phyloP scores from a whole-genome alignment of 2,888 invertebrate species.

The Anthoptus insignis region DNA sequence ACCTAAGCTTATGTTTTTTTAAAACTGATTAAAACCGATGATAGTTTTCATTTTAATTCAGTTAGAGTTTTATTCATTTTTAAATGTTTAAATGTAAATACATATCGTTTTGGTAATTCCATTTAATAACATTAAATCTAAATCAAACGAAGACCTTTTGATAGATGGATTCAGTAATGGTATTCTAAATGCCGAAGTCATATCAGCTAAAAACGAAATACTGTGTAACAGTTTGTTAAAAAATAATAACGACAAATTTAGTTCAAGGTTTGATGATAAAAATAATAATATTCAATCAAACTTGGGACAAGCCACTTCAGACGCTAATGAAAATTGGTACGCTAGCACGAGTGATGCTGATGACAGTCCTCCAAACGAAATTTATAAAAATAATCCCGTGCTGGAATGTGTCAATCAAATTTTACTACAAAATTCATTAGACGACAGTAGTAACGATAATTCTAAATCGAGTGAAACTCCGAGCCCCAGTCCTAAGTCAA shows the following conservation, averaged over 20 bases:
- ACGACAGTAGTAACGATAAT: slow-evolving; percentile 84
- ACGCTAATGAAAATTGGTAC: slow-evolving; percentile 92
- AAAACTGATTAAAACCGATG: no score
- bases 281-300: slow-evolving; percentile 70
- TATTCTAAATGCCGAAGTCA: slow-evolving; percentile 67
- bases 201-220: slow-evolving; percentile 80
- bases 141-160: slow-evolving; percentile 74
- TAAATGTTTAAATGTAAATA: no score
- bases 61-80: no score
- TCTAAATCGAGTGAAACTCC: slow-evolving; percentile 81
- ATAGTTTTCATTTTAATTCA: no score
- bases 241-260: slow-evolving; percentile 66
- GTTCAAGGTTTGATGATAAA: slow-evolving; percentile 65
- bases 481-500: slow-evolving; percentile 81
- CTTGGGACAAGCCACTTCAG: slow-evolving; percentile 66
- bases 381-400: slow-evolving; percentile 94
- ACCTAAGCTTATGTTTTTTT: no score
- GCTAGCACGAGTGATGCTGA: slow-evolving; percentile 93
- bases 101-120: no score
- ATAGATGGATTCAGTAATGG: slow-evolving; percentile 63
- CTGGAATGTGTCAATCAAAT: slow-evolving; percentile 96
- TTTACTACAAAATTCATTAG: slow-evolving; percentile 91
- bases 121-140: slow-evolving; percentile 67
- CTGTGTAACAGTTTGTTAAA: slow-evolving; percentile 73
- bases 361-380: slow-evolving; percentile 89